Percentiles rank a stretch among this genome's conserved stretches.
phyloP scores from a whole-genome alignment of 2,888 invertebrate species.

The Aethes cnicana region DNA sequence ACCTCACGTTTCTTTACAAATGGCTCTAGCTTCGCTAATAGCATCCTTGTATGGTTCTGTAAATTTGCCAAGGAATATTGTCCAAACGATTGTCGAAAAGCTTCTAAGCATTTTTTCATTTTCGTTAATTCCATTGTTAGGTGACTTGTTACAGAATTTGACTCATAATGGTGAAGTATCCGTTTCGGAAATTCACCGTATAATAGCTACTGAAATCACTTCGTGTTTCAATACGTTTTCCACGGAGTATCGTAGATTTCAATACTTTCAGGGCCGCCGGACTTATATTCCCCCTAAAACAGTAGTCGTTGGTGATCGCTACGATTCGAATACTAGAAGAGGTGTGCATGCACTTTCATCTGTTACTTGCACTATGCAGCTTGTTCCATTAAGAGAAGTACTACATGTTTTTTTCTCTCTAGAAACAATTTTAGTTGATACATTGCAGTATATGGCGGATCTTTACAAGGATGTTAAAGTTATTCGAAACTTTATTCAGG shows the following conservation, averaged over 20 bases:
- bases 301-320: constrained; percentile 6
- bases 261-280: background rate
- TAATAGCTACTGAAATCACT: background rate
- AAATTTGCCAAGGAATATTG: background rate
- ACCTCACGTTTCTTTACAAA: background rate
- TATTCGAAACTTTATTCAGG: background rate
- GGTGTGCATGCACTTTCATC: background rate
- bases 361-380: constrained; percentile 7
- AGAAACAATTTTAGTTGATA: constrained; percentile 7
- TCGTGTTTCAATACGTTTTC: background rate
- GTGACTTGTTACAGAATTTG: background rate
- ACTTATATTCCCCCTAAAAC: constrained; percentile 7
- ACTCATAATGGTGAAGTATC: background rate
- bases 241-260: background rate
- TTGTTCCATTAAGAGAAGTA: constrained; percentile 20
- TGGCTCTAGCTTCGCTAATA: background rate
- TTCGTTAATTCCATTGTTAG: background rate
- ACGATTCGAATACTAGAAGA: background rate
- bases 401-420: constrained; percentile 21
- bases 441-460: background rate
- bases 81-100: background rate
- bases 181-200: background rate
- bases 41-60: background rate
- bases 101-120: background rate
- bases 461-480: background rate